Percentiles rank a stretch among this genome's conserved stretches.
phyloP scores from a whole-genome alignment of 2,888 invertebrate species.

The Oligia latruncula region DNA sequence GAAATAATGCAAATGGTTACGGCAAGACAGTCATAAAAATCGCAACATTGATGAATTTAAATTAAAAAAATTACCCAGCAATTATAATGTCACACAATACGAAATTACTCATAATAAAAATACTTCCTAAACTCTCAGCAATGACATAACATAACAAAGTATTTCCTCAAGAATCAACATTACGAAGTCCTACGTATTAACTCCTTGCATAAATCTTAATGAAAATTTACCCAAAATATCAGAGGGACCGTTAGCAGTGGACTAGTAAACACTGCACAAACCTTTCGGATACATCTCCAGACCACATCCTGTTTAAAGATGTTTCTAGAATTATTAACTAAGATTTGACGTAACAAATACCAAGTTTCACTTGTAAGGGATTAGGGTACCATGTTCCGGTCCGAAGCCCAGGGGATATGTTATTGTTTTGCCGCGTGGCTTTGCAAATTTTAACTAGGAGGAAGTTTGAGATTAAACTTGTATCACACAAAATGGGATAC shows the following conservation, averaged over 20 bases:
- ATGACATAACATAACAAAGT: background rate
- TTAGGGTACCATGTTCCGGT: conserved; percentile 83
- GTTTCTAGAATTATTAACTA: conserved; percentile 90
- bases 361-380: conserved; percentile 84
- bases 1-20: background rate
- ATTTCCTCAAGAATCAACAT: background rate
- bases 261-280: conserved; percentile 62
- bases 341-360: conserved; percentile 87
- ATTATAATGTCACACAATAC: background rate
- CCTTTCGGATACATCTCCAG: conserved; percentile 76
- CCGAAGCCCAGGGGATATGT: conserved; percentile 82
- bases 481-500: conserved; percentile 55
- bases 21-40: background rate
- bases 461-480: conserved; percentile 62
- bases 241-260: conserved; percentile 21
- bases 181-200: background rate
- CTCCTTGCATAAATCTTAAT: conserved; percentile 51
- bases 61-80: background rate
- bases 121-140: background rate
- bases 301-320: conserved; percentile 89
- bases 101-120: background rate
- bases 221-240: conserved; percentile 47
- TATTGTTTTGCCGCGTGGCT: conserved; percentile 76
- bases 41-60: background rate
- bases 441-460: conserved; percentile 65